These are phyloP conservation scores for Nesometra sesokonis DNA, from an alignment of 35 echinoderm and acorn worm genomes.

Conservation along the genomic window DNA sequence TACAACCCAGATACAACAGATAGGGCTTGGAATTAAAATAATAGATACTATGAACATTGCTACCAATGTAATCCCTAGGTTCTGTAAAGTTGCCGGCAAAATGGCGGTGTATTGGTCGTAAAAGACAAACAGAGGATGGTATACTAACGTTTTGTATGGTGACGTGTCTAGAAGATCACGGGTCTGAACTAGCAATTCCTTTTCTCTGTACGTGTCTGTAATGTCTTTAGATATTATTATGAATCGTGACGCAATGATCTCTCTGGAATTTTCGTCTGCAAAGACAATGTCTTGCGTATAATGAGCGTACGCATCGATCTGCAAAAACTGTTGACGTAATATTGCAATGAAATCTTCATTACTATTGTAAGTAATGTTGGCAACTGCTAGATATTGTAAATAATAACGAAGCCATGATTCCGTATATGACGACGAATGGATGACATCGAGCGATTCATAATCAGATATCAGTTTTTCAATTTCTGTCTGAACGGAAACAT, in stretches of 20 bases:
- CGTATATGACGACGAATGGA: slow-evolving; percentile 14
- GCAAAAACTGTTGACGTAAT: slow-evolving; percentile 37
- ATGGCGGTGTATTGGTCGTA: slow-evolving; percentile 64
- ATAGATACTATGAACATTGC: slow-evolving; percentile 65
- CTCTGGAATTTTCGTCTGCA: slow-evolving; percentile 1
- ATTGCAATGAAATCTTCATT: slow-evolving; percentile 17
- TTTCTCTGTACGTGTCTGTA: slow-evolving; percentile 21
- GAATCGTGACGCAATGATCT: slow-evolving; percentile 53
- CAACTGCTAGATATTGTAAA: slow-evolving; percentile 10
- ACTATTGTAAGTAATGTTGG: not conserved
- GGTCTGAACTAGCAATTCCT: slow-evolving; percentile 38
- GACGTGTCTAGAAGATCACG: slow-evolving; percentile 19
- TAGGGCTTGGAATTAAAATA: slow-evolving; percentile 52
- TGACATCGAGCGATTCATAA: slow-evolving; percentile 8
- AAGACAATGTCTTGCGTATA: slow-evolving; percentile 56
- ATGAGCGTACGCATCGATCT: slow-evolving; percentile 28
- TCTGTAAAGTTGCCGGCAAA: slow-evolving; percentile 45
- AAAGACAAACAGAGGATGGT: slow-evolving; percentile 56
- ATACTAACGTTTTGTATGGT: slow-evolving; percentile 15
- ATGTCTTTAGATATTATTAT: slow-evolving; percentile 28
- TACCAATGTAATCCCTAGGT: slow-evolving; percentile 42
- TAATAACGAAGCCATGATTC: slow-evolving; percentile 38
- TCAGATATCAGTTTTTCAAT: slow-evolving; percentile 18
- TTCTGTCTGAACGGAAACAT: slow-evolving; percentile 4
- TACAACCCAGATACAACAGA: slow-evolving; percentile 55